These are phyloP conservation scores for Tringa solitaria DNA, from an alignment of 2,113 vertebrate species.

Conservation along the genomic window DNA sequence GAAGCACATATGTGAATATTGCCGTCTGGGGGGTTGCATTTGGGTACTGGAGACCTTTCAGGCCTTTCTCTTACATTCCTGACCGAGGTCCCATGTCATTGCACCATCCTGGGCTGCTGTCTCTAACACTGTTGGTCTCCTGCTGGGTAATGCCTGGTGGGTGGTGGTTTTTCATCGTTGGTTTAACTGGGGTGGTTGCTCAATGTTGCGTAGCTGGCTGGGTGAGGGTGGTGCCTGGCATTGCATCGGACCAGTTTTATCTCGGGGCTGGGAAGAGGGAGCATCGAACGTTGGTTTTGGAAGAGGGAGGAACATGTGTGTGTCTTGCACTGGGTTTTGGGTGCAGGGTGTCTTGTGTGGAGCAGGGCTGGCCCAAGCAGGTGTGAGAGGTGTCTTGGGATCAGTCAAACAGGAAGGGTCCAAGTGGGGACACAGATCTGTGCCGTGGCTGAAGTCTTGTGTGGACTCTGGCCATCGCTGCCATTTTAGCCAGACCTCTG, in stretches of 20 bases:
- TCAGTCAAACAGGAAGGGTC: not conserved
- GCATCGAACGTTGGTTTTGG: rapidly evolving
- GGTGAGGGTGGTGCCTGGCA: not conserved
- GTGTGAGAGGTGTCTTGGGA: not conserved
- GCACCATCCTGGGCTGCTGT: not conserved
- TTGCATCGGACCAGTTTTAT: not conserved
- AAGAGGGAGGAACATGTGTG: not conserved
- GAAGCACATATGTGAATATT: not conserved
- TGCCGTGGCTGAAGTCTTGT: rapidly evolving
- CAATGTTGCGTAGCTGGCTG: not conserved
- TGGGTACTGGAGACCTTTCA: not conserved
- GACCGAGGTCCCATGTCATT: not conserved
- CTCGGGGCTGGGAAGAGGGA: not conserved
- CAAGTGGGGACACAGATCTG: not conserved
- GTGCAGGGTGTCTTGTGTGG: not conserved
- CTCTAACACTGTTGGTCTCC: not conserved
- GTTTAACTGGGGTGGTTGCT: not conserved
- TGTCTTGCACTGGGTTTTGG: not conserved
- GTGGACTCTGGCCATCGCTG: not conserved
- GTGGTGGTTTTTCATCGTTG: not conserved
- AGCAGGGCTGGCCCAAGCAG: not conserved
- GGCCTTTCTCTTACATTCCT: not conserved
- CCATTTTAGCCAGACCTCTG: not conserved
- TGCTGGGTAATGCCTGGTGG: not conserved
- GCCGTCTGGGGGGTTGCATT: not conserved